phyloP scores from a whole-genome alignment of 1,140 invertebrate species.

The Dysdera silvatica region DNA sequence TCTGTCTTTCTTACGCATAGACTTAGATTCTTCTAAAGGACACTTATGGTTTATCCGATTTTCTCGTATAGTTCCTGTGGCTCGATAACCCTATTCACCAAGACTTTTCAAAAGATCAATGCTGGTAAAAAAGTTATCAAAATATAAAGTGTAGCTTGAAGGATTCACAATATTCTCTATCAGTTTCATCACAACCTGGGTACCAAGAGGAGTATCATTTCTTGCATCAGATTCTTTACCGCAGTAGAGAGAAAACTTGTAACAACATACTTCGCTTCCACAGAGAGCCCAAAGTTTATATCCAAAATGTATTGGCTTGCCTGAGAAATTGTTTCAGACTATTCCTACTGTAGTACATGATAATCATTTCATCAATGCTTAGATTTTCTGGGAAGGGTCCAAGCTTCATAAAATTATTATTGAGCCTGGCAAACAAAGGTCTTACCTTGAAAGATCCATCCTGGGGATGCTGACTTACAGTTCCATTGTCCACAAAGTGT shows the following conservation, averaged over 20 bases:
- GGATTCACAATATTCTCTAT: background rate
- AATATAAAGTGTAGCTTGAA: background rate
- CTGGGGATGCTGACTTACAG: slow-evolving; percentile 3
- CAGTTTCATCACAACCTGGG: background rate
- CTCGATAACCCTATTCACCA: background rate
- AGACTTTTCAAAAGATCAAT: background rate
- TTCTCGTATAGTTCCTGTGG: too few relatives aligned
- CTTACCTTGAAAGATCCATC: slow-evolving; percentile 6
- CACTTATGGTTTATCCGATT: background rate
- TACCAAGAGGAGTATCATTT: slow-evolving; percentile 3
- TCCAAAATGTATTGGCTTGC: background rate
- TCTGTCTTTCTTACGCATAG: slow-evolving; percentile 5
- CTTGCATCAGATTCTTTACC: background rate
- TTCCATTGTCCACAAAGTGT: slow-evolving; percentile 4
- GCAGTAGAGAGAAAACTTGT: background rate
- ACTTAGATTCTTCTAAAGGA: background rate
- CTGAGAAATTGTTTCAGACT: background rate
- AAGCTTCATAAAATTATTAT: slow-evolving; percentile 13
- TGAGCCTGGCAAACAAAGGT: slow-evolving; percentile 1
- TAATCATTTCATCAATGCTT: slow-evolving; percentile 14
- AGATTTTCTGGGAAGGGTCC: slow-evolving; percentile 2
- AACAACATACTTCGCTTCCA: slow-evolving; percentile 5
- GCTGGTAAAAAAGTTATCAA: background rate
- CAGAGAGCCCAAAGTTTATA: background rate
- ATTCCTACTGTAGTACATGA: slow-evolving; percentile 9